Conservation (phyloP, 2,888 invertebrate species). For the Chironomus tentans region DNA sequence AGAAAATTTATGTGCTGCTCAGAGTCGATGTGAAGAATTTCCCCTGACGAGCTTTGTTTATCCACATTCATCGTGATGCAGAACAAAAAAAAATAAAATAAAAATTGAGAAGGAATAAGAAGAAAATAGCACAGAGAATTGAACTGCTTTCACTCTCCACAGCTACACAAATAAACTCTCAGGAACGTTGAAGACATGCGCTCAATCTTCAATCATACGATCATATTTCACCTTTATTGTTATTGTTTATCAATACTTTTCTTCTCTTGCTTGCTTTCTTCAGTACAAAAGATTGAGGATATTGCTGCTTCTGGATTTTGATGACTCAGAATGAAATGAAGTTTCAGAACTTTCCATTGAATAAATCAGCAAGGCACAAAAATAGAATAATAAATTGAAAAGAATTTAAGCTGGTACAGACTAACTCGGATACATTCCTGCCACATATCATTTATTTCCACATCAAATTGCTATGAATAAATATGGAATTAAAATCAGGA, state of each 20-base stretch:
- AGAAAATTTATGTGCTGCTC: background rate
- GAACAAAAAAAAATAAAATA: background rate
- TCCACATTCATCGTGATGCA: background rate
- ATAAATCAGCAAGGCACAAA: no score
- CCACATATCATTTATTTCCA: background rate
- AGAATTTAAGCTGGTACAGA: background rate
- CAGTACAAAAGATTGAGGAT: no score
- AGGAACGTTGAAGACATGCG: constrained; percentile 6
- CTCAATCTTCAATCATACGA: background rate
- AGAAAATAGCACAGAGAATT: background rate
- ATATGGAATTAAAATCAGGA: background rate
- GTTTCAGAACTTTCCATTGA: no score
- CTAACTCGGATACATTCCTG: background rate
- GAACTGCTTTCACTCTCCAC: background rate
- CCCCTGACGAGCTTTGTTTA: background rate
- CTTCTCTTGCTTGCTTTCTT: background rate
- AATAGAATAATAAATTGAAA: background rate
- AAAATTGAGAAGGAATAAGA: background rate
- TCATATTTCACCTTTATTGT: constrained; percentile 21
- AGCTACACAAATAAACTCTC: background rate
- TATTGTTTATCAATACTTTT: constrained; percentile 25
- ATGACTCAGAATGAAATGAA: no score
- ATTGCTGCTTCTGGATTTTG: background rate
- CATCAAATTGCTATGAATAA: background rate
- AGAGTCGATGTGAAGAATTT: background rate